Percentiles rank a stretch among this genome's conserved stretches.
phyloP scores from a whole-genome alignment of 1,140 invertebrate species.

The Saccostrea cuccullata region DNA sequence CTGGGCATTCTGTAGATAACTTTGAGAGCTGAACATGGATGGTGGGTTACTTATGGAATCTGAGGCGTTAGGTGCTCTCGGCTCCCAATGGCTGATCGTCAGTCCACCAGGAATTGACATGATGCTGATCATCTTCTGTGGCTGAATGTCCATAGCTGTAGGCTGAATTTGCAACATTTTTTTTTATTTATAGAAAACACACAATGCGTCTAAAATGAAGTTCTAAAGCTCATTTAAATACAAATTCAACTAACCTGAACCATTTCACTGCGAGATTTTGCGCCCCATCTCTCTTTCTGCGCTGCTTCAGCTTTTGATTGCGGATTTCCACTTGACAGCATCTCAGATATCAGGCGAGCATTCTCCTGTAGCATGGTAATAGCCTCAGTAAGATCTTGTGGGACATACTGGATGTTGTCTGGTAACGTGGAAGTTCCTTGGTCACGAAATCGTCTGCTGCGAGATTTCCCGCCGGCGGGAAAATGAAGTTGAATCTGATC shows the following conservation, averaged over 20 bases:
- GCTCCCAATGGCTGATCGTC: conserved; percentile 42
- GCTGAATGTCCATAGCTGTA: background rate
- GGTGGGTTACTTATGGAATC: conserved; percentile 30
- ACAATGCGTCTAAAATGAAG: too few relatives aligned
- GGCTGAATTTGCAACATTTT: background rate
- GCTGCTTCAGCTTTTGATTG: background rate
- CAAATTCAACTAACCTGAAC: conserved; percentile 44
- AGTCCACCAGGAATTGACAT: conserved; percentile 56
- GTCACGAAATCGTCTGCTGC: conserved; percentile 27
- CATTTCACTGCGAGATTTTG: conserved; percentile 50
- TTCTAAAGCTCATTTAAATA: background rate
- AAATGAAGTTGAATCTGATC: background rate
- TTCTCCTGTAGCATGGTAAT: conserved; percentile 51
- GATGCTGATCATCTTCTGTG: conserved; percentile 48
- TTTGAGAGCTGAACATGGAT: background rate
- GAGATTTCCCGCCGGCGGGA: background rate
- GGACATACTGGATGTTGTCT: conserved; percentile 8
- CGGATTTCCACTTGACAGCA: conserved; percentile 21
- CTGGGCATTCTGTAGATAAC: background rate
- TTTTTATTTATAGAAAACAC: background rate
- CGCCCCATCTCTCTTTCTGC: background rate
- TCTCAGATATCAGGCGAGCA: conserved; percentile 41
- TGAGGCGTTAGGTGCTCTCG: background rate
- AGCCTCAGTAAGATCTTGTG: conserved; percentile 44
- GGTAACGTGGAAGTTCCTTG: conserved; percentile 50